These are phyloP conservation scores for Apodemus agrarius DNA, from an alignment of 2,797 vertebrate genomes.

Conservation along the genomic window DNA sequence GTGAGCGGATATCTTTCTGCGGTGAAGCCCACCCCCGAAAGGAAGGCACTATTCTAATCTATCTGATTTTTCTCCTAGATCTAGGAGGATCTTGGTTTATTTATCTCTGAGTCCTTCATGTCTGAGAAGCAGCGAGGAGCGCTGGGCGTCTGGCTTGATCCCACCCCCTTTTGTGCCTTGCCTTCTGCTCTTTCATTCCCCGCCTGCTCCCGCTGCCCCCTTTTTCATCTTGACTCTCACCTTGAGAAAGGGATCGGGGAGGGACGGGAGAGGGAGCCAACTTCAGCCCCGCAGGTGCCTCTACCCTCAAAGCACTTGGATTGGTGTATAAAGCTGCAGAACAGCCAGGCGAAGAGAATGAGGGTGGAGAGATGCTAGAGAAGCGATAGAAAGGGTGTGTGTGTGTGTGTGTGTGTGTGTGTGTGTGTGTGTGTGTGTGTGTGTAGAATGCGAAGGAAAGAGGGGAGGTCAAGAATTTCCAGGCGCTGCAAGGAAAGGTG, in stretches of 20 bases:
- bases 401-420: slow-evolving; percentile 18
- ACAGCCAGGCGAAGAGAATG: not conserved
- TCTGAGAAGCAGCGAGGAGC: slow-evolving; percentile 48
- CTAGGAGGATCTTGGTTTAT: slow-evolving; percentile 60
- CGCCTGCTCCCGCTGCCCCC: not conserved
- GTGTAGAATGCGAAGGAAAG: not conserved
- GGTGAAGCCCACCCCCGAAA: not conserved
- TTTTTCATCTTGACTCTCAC: slow-evolving; percentile 69
- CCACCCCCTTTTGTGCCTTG: not conserved
- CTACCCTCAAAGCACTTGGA: slow-evolving; percentile 1
- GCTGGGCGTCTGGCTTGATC: slow-evolving; percentile 21
- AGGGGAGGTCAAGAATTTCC: slow-evolving; percentile 40
- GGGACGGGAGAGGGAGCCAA: slow-evolving; percentile 65
- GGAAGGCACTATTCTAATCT: slow-evolving; percentile 32
- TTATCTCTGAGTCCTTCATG: slow-evolving; percentile 26
- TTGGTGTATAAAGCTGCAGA: slow-evolving; percentile 63
- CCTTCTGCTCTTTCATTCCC: not conserved
- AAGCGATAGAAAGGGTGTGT: not conserved
- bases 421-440: slow-evolving; percentile 13
- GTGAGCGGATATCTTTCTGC: slow-evolving; percentile 19
- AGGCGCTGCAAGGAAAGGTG: slow-evolving; percentile 2
- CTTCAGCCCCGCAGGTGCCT: slow-evolving; percentile 76
- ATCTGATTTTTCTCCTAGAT: slow-evolving; percentile 63
- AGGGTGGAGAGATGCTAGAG: slow-evolving; percentile 29
- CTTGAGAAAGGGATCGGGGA: slow-evolving; percentile 69